Conservation (phyloP, 2,797 vertebrate genomes). For the Coendou prehensilis region DNA sequence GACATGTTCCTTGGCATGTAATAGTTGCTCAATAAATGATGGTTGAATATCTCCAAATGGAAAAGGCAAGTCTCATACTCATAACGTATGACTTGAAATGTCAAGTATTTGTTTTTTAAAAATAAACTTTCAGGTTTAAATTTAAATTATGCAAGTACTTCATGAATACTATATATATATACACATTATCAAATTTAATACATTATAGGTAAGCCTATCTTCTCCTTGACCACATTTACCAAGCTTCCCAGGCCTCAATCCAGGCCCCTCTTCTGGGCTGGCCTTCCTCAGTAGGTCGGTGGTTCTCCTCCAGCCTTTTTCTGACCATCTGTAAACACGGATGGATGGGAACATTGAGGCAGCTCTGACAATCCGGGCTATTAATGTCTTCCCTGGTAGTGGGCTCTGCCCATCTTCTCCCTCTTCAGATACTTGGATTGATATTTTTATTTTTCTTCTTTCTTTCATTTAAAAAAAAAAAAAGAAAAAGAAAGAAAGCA, state of each 20-base stretch:
- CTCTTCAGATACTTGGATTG: neutral
- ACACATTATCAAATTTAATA: neutral
- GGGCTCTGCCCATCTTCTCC: neutral
- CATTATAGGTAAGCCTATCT: neutral
- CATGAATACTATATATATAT: neutral
- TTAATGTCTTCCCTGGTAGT: neutral
- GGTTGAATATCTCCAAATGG: neutral
- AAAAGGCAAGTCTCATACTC: neutral
- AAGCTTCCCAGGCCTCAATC: neutral
- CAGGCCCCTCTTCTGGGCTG: neutral
- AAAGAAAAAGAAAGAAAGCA: neutral
- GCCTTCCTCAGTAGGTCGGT: neutral
- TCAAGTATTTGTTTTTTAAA: neutral
- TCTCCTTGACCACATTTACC: neutral
- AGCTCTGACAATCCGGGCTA: neutral
- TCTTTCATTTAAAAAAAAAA: conserved; percentile 3
- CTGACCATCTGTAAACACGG: neutral
- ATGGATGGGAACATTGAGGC: too few relatives aligned
- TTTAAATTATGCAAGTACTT: neutral
- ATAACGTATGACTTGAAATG: neutral
- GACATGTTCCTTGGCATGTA: neutral
- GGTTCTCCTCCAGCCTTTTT: neutral
- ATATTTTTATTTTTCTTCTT: neutral
- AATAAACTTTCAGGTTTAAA: neutral
- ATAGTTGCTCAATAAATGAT: neutral